phyloP scores from a whole-genome alignment of 2,113 vertebrate genomes.

The Peromyscus leucopus region DNA sequence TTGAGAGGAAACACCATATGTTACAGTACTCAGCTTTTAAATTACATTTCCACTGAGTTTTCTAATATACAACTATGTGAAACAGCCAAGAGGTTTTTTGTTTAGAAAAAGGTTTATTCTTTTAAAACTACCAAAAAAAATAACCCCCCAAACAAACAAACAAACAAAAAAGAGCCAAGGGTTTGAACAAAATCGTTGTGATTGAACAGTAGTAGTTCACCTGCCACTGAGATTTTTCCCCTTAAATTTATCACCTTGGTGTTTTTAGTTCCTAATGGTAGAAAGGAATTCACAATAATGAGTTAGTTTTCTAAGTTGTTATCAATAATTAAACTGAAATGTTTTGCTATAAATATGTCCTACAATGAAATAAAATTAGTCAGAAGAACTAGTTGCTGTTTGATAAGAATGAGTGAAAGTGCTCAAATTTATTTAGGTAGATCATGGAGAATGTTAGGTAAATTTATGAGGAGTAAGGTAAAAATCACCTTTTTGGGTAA shows the following conservation, averaged over 20 bases:
- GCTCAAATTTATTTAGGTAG: not conserved
- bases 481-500: not conserved
- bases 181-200: not conserved
- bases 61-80: constrained; percentile 57
- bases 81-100: constrained; percentile 21
- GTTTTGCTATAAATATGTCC: constrained; percentile 2
- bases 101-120: not conserved
- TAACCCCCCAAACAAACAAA: too few relatives aligned
- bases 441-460: constrained; percentile 9
- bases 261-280: constrained; percentile 15
- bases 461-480: not conserved
- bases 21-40: constrained; percentile 57
- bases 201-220: not conserved
- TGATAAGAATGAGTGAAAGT: not conserved
- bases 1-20: not conserved
- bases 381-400: constrained; percentile 19
- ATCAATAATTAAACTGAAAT: constrained; percentile 55
- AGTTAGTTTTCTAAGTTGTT: constrained; percentile 5
- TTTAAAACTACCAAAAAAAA: not conserved
- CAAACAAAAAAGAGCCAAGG: not conserved
- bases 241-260: not conserved
- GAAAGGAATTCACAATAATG: constrained; percentile 5
- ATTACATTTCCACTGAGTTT: constrained; percentile 51
- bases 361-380: constrained; percentile 23
- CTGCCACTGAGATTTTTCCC: not conserved